Evolutionary conservation across 2,113 vertebrate genomes (phyloP).

Genomic region (Hippocampus zosterae): DNA sequence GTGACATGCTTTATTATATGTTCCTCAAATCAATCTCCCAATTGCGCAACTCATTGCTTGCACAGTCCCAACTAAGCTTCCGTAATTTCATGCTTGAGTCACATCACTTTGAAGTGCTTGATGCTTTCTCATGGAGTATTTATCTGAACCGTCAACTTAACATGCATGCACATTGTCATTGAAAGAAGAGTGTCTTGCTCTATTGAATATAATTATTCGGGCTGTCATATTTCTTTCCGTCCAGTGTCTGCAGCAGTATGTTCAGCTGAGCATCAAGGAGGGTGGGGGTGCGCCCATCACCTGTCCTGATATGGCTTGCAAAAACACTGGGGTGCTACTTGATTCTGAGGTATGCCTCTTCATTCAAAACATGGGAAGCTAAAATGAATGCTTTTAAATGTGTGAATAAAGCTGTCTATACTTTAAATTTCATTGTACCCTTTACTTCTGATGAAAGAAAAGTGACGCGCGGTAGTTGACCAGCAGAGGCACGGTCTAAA

Average conservation of each 20-base stretch:
- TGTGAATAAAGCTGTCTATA: no score
- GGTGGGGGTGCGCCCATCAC: slow-evolving; percentile 88
- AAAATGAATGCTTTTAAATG: not conserved
- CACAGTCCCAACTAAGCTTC: slow-evolving; percentile 10
- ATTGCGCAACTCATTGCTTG: slow-evolving; percentile 25
- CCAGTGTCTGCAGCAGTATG: slow-evolving; percentile 90
- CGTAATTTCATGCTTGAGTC: slow-evolving; percentile 13
- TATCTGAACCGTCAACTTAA: not conserved
- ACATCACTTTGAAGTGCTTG: not conserved
- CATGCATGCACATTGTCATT: not conserved
- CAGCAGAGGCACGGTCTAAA: not conserved
- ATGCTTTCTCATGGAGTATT: not conserved
- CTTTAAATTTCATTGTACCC: no score
- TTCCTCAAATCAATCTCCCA: slow-evolving; percentile 34
- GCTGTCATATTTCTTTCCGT: slow-evolving; percentile 26
- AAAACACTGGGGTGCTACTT: slow-evolving; percentile 76
- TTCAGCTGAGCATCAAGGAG: slow-evolving; percentile 82
- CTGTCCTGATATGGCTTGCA: slow-evolving; percentile 87
- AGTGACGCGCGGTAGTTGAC: not conserved
- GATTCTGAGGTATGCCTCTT: slow-evolving; percentile 84
- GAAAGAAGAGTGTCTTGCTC: not conserved
- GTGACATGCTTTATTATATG: slow-evolving; percentile 17
- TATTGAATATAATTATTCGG: not conserved
- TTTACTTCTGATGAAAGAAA: no score
- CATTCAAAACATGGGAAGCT: not conserved